Conservation (phyloP, 2,888 invertebrate species). For the Synergus umbraculus region DNA sequence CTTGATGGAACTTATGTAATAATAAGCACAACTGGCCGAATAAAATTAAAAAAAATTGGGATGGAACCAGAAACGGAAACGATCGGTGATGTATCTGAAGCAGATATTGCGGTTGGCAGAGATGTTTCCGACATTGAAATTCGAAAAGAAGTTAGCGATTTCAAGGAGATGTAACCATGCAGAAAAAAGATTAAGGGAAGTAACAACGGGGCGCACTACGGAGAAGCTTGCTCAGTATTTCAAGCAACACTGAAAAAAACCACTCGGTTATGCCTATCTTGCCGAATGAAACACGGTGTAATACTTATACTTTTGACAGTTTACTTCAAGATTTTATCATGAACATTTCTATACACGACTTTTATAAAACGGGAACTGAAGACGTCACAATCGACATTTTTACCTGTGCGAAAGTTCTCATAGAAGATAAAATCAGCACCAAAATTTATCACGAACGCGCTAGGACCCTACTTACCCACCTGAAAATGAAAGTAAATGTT, state of each 20-base stretch:
- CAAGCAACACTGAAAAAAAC: too few relatives aligned
- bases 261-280: too few relatives aligned
- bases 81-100: neutral
- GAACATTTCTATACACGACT: too few relatives aligned
- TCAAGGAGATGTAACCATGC: neutral
- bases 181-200: neutral
- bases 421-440: too few relatives aligned
- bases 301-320: too few relatives aligned
- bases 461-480: neutral
- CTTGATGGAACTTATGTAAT: neutral
- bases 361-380: too few relatives aligned
- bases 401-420: neutral
- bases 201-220: neutral
- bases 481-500: too few relatives aligned
- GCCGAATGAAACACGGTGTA: too few relatives aligned
- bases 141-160: neutral
- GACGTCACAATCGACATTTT: neutral
- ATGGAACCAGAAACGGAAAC: neutral
- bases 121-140: neutral
- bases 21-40: slow-evolving; percentile 42
- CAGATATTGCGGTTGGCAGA: neutral
- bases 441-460: neutral
- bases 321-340: too few relatives aligned
- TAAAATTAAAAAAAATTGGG: slow-evolving; percentile 29
- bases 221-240: neutral